Evolutionary conservation across 2,888 invertebrate genomes (phyloP).

Genomic region (Podotricha telesiphe): DNA sequence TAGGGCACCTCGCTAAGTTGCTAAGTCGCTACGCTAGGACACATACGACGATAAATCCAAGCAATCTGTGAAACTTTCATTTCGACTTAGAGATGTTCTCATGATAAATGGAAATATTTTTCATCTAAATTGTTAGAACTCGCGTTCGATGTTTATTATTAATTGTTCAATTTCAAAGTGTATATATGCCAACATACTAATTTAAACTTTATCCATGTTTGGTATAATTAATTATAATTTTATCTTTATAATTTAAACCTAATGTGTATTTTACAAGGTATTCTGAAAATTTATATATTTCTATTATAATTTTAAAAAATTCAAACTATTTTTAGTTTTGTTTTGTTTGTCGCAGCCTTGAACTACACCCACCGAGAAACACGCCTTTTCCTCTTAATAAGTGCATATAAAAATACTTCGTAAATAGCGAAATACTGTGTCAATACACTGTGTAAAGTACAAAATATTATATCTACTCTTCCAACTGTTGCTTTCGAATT

Average conservation of each 20-base stretch:
- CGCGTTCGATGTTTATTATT: background rate
- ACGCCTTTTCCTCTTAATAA: no score
- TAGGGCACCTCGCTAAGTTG: slow-evolving; percentile 9
- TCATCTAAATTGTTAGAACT: slow-evolving; percentile 17
- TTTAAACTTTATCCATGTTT: background rate
- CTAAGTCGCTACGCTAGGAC: slow-evolving; percentile 27
- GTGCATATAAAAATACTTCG: no score
- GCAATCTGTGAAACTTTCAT: slow-evolving; percentile 35
- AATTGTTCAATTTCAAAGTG: slow-evolving; percentile 1
- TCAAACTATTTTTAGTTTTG: no score
- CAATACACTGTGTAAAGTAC: background rate
- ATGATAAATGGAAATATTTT: slow-evolving; percentile 31
- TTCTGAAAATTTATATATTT: no score
- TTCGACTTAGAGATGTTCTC: slow-evolving; percentile 25
- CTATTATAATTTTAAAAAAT: no score
- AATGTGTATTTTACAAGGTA: no score
- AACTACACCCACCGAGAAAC: no score
- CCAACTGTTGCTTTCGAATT: background rate
- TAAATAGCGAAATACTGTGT: background rate
- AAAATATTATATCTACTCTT: background rate
- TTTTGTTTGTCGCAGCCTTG: no score
- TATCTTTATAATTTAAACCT: no score
- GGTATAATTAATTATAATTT: background rate
- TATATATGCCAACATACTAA: background rate
- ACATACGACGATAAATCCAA: slow-evolving; percentile 30